phyloP scores from a whole-genome alignment of 2,113 vertebrate genomes.

The Natator depressus region DNA sequence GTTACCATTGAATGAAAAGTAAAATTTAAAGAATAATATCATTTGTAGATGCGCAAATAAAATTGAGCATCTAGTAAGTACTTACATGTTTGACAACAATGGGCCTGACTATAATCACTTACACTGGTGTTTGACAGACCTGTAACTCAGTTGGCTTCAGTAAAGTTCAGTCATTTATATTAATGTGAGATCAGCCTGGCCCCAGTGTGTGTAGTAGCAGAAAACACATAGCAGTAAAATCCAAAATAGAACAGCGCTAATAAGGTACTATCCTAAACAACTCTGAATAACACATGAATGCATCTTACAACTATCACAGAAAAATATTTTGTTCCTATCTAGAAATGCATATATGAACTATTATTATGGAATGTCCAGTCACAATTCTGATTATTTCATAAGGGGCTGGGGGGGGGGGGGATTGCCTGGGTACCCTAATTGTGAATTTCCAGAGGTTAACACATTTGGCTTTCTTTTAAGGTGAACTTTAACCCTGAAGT shows the following conservation, averaged over 20 bases:
- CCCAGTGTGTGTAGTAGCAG: background rate
- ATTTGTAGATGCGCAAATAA: background rate
- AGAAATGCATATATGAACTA: background rate
- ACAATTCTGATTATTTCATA: background rate
- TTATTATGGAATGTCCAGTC: background rate
- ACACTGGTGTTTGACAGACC: background rate
- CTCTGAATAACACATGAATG: background rate
- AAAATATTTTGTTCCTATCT: background rate
- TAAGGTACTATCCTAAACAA: fast-evolving
- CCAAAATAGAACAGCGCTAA: background rate
- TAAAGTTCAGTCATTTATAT: background rate
- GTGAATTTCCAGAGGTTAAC: too few species aligned
- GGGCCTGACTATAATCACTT: background rate
- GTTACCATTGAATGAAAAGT: background rate
- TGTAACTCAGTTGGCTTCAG: background rate
- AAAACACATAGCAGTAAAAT: background rate
- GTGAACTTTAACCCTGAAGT: background rate
- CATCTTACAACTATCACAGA: background rate
- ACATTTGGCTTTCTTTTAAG: background rate
- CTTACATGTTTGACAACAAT: background rate
- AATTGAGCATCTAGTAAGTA: background rate
- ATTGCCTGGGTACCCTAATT: background rate
- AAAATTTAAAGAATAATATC: fast-evolving
- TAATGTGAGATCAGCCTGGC: background rate
- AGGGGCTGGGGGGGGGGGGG: too few species aligned